phyloP scores from a whole-genome alignment of 2,113 vertebrate species.

The Phaetusa simplex region DNA sequence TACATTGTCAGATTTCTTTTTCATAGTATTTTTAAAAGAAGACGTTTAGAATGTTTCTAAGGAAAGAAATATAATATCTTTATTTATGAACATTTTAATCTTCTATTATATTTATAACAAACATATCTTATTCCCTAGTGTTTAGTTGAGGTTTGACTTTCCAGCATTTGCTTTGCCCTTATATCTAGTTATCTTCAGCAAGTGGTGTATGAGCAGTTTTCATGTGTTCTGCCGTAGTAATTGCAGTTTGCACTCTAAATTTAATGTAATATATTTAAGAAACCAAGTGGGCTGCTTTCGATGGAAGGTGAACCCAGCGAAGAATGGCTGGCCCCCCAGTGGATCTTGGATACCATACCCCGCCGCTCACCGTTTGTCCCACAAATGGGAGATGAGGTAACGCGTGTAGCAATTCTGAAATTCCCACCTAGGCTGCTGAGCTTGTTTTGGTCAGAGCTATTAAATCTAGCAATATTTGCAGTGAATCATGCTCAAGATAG shows the following conservation, averaged over 20 bases:
- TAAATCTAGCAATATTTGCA: not conserved
- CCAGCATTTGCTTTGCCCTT: not conserved
- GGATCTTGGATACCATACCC: slow-evolving; percentile 94
- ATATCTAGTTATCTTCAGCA: not conserved
- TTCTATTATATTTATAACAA: not conserved
- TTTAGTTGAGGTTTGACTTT: not conserved
- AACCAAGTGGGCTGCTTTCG: slow-evolving; percentile 80
- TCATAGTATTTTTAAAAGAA: not conserved
- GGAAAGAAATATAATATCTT: not conserved
- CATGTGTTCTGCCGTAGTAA: not conserved
- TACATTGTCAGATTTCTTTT: not conserved
- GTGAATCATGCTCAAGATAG: not conserved
- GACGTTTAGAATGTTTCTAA: not conserved
- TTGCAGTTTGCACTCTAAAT: not conserved
- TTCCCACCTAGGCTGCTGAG: not conserved
- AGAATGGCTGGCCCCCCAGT: slow-evolving; percentile 91
- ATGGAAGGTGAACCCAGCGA: slow-evolving; percentile 86
- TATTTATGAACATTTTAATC: not conserved
- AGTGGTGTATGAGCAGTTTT: not conserved
- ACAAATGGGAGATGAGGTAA: slow-evolving; percentile 98
- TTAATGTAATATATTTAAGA: slow-evolving; percentile 68
- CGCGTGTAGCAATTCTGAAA: not conserved
- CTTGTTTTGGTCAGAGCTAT: not conserved
- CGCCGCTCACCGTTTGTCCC: slow-evolving; percentile 94
- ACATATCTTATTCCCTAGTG: not conserved